Conservation (phyloP, 2,797 vertebrate species). For the Vespertilio murinus region DNA sequence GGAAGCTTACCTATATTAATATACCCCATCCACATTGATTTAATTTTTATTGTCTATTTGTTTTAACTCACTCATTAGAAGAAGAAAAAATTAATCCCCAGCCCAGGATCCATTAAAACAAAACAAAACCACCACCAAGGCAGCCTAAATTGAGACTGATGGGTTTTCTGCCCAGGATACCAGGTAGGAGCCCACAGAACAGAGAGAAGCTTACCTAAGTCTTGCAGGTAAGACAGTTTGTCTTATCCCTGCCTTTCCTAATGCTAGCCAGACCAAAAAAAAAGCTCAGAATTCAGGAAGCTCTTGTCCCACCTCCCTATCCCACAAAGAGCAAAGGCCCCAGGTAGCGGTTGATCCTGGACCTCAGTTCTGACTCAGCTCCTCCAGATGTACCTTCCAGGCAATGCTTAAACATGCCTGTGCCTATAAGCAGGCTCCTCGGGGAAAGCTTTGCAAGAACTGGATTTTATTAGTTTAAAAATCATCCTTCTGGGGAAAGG, state of each 20-base stretch:
- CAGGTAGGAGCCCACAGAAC: background rate
- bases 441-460: background rate
- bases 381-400: background rate
- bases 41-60: background rate
- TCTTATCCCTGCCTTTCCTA: background rate
- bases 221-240: background rate
- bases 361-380: background rate
- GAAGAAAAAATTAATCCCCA: background rate
- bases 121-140: background rate
- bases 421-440: background rate
- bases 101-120: background rate
- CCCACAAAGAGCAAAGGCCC: background rate
- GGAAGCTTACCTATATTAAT: background rate
- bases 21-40: background rate
- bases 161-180: background rate
- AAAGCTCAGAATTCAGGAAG: background rate
- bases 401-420: background rate
- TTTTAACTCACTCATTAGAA: background rate
- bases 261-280: background rate
- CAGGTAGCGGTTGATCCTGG: background rate
- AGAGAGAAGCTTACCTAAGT: background rate
- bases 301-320: background rate
- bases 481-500: constrained; percentile 37
- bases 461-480: constrained; percentile 47
- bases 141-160: background rate